Base-by-base conservation (phyloP, 2,888 invertebrate species). In the Serrognathus titanus region DNA sequence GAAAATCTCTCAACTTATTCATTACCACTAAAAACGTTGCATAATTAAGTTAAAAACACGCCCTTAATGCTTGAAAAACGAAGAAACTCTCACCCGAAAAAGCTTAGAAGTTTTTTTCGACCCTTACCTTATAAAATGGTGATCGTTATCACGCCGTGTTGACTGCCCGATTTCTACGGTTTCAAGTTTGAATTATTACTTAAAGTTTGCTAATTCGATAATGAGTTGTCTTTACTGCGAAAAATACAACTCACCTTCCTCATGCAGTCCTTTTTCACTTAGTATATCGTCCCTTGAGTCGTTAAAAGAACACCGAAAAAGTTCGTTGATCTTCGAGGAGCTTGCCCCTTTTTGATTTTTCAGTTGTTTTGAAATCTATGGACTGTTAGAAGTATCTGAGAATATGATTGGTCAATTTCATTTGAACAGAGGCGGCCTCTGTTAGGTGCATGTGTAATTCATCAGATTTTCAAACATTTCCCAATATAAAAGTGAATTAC, bases 331-430 rank as follows among this genome's bases (percentile, higher is more conserved):
- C 64, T 69, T 63, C 53, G 51, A 31, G 3, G 68, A 68, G 68
- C 69, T 65, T 66, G 63, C 66, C 45, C 48, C 55, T 67, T 66
- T 68, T 65, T 66, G 62, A 63, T 64, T 69, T 54, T 67, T 65
- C 71, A 64, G 69, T 72, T 72, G 72, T 73, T 73, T 74, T 73
- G 67, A 74, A 72, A 64, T 55, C 60, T 64, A 63, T 54, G 53
- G 62, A 59, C 64, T 61, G 68, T 67, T 68, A 67, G 63, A 64
- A 59, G 36, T 62, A 62, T 56, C 46, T n/a, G 31, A 31, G 13
- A 9, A 53, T 57, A 41, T 57, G 61, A 73, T 74, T 73, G 72
- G 75, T 59, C 53, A 38, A 48, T 59, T n/a, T 5, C 16, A 16
- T 43, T n/a, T 12, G 24, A 7, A 3, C 9, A 5, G 45, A 12